Base-by-base conservation (phyloP, 2,797 vertebrate genomes). In the Coreius guichenoti region DNA sequence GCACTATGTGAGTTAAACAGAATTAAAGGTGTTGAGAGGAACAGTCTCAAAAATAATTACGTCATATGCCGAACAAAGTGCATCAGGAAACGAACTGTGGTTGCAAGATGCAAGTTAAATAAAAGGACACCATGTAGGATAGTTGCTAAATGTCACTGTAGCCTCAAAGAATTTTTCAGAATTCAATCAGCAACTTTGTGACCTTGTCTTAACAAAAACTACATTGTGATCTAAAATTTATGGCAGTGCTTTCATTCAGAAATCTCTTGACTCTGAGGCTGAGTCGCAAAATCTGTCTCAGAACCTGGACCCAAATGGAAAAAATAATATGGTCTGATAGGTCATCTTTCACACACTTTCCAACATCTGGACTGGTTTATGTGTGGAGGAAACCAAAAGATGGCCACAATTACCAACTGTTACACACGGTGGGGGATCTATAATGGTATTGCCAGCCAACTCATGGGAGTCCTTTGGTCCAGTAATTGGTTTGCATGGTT, bases 161-260 rank as follows among this genome's bases (percentile, higher is more conserved):
- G 65, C 75, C 67, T 70, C 67, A 63, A 73, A 56, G n/a, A 69
- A 39, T 69, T 51, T 58, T 29, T 70, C 67, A 8, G 65, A 70
- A 80, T 86, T 89, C 92, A 90, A 93, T 95, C 93, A 90, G 89
- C 86, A 92, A 94, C 95, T 94, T 92, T 92, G 92, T 94, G 93
- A 95, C 94, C 94, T 89, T 90, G 67, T 91, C 92, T 94, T 93
- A 93, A 94, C 89, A 92, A 90, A 79, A 85, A 80, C 76, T 80
- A 36, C 77, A 80, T 65, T 80, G 67, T 80, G 54, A 65, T 72
- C 74, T 58, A 33, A 43, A 79, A 85, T 79, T 39, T 63, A 80
- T 85, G 21, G 68, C 39, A 36, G 14, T 2, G 31, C 54, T 85
- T 68, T 56, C 67, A 65, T 73, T 80, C 69, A 85, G 68, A 72